A percentile compares a stretch with the other conserved stretches of the same genome.
phyloP scores from a whole-genome alignment of 2,113 vertebrate genomes.

The Lasiurus borealis region DNA sequence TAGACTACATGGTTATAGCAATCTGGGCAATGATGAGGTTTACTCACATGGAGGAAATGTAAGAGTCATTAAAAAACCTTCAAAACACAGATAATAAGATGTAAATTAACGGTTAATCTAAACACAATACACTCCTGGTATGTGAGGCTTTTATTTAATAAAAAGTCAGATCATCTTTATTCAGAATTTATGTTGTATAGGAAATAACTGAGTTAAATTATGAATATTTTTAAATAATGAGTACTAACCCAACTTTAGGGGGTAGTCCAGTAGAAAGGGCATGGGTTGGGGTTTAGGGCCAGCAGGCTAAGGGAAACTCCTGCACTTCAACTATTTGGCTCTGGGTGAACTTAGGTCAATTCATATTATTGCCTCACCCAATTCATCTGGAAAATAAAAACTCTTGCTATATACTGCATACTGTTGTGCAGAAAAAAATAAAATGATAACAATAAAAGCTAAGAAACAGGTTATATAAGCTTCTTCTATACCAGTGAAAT shows the following conservation, averaged over 20 bases:
- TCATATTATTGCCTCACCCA: neutral
- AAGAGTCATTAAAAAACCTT: neutral
- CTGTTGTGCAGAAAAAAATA: conserved; percentile 14
- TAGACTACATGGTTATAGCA: neutral
- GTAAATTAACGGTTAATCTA: neutral
- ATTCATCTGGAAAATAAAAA: conserved; percentile 18
- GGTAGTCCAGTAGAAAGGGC: neutral
- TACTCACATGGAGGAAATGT: neutral
- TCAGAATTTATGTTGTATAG: neutral
- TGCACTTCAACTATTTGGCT: neutral
- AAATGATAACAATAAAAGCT: neutral
- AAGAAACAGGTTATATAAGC: neutral
- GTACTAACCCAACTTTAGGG: neutral
- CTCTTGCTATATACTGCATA: neutral
- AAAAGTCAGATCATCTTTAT: neutral
- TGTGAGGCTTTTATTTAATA: neutral
- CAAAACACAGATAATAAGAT: neutral
- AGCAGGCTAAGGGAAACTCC: neutral
- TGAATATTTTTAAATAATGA: neutral
- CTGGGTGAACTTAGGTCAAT: neutral
- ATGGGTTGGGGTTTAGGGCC: too few relatives aligned
- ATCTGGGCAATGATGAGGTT: neutral
- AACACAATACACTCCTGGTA: neutral
- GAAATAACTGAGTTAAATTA: neutral
- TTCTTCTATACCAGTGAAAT: neutral